Evolutionary conservation across 2,888 invertebrate species (phyloP).

Genomic region (Caenorhabditis doughertyi): DNA sequence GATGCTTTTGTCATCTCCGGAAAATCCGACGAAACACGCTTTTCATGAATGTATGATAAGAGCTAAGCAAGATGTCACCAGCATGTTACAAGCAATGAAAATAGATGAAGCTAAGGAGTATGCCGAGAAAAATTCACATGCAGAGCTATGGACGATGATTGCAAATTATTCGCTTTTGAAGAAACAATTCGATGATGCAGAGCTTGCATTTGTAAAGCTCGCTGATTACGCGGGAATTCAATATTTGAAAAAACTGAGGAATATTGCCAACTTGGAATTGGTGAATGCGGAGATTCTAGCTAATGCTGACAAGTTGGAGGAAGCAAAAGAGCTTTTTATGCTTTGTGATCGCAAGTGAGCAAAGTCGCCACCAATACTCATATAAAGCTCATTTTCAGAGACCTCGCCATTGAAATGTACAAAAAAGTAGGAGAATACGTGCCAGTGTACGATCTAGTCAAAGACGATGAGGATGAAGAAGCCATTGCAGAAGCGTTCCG

Average conservation of each 20-base stretch:
- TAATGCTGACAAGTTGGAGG: constrained; percentile 94
- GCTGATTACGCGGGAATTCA: constrained; percentile 96
- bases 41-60: constrained; percentile 93
- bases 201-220: constrained; percentile 94
- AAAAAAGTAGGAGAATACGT: constrained; percentile 96
- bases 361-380: too few relatives aligned
- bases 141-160: constrained; percentile 93
- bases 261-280: constrained; percentile 84
- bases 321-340: constrained; percentile 94
- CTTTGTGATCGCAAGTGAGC: constrained; percentile 91
- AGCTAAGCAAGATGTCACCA: constrained; percentile 89
- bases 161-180: constrained; percentile 94
- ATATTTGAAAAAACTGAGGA: constrained; percentile 88
- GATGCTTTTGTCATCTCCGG: not conserved
- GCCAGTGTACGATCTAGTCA: constrained; percentile 89
- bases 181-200: constrained; percentile 92
- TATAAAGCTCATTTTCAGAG: constrained; percentile 85
- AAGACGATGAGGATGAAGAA: constrained; percentile 87
- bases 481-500: constrained; percentile 91
- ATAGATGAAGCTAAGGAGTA: constrained; percentile 94
- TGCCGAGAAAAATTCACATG: constrained; percentile 97
- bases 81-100: constrained; percentile 93
- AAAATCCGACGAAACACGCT: constrained; percentile 83
- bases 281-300: constrained; percentile 91
- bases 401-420: constrained; percentile 92